Evolutionary conservation across 92 coral and sea anemone species (phyloP), one percentile per base, ranked within the genome.

Genomic region (Anthopleura xanthogrammica): DNA sequence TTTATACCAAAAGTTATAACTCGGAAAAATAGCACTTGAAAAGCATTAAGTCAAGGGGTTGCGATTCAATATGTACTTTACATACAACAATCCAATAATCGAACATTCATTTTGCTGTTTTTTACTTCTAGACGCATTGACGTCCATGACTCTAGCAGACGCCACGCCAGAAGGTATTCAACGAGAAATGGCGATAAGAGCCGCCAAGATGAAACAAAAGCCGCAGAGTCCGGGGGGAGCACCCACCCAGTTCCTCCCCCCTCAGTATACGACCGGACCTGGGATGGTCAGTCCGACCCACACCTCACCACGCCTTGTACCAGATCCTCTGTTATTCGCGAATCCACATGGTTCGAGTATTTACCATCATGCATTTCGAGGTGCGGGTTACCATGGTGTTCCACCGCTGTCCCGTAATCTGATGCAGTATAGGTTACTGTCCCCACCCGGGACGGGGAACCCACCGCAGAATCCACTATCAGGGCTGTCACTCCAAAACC

Each of bases 311-410:
- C 81, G 98, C 83, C 86, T 94, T 14, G 81, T 91, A 77, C 90
- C 98, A 83, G 98, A 94, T 71, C 91, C 93, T 12, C 82, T 91
- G 58, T 72, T 94, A 77, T 87, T 94, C 23, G 82, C 93, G 4
- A 89, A 85, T 8, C 91, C 92, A 52, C 97, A 91, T 74, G 90
- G 87, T 6, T 68, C 98, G 19, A 89, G 83, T 60, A 90, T 94
- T 29, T 94, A 94, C 89, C 98, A 94, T 86, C 98, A 89, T 80
- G 98, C 98, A 36, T 87, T 93, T 52, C 90, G 94, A 20, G 91
- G 88, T 16, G 83, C 89, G 7, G 92, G 92, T 4, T 89, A 86
- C 55, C 89, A 89, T 52, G 90, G 91, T 11, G 82, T 91, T 36
- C 90, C 88, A 4, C 94, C 72, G 41, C 74, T 94, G 58, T 91